Evolutionary conservation across 1,140 invertebrate genomes (phyloP), one percentile per base, ranked within the genome.

Genomic region (Gryon sp.): DNA sequence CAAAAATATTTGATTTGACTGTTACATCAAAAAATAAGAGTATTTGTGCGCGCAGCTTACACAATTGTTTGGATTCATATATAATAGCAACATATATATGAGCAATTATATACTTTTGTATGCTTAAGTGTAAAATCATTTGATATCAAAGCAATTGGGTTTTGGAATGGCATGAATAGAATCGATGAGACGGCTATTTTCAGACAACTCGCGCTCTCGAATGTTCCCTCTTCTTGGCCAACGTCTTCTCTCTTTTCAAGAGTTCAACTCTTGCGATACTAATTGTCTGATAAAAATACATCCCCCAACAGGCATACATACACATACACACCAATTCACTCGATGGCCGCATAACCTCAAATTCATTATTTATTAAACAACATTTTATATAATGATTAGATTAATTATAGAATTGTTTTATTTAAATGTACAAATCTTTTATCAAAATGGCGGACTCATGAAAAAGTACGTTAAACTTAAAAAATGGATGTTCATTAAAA

Each of bases 151-250:
- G 30, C 69, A 28, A 43, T 57, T 69, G 36, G n/a, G n/a, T 68
- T 73, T 34, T 46, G 19, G 45, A 59, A 75, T 70, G 60, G 36
- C 40, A 28, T 20, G 65, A 74, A n/a, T n/a, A n/a, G 79, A 74
- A 81, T 81, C 80, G 80, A 82, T 82, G 80, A 70, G 57, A n/a
- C n/a, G 70, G 80, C 76, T 82, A 84, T 84, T 82, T 84, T 80
- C 70, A 78, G 80, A 82, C 40, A 62, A n/a, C n/a, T 76, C 62
- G 73, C 34, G 55, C 34, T 78, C 78, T 80, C 80, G 80, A 80
- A 80, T 68, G 40, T 80, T 79, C 63, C 36, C 53, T 43, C 38
- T 50, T 72, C 57, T 72, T 43, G 55, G 57, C 62, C 62, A 73
- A 65, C 50, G 30, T 66, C 63, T 70, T 66, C n/a, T n/a, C n/a